Evolutionary conservation across 2,888 invertebrate species (phyloP).

Genomic region (Xylota segnis): DNA sequence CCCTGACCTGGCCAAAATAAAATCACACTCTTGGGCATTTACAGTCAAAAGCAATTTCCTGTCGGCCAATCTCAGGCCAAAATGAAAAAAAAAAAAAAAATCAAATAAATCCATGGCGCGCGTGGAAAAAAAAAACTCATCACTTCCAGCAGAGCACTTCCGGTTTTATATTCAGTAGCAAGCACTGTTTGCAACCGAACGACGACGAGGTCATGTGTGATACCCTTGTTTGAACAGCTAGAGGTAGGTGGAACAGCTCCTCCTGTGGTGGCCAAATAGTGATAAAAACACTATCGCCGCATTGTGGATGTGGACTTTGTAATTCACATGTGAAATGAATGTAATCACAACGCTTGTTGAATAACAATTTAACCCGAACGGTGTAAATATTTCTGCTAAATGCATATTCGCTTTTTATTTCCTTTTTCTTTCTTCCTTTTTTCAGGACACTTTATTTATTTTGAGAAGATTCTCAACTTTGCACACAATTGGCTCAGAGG

Average conservation of each 20-base stretch:
- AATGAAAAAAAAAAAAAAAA: neutral
- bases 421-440: neutral
- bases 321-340: neutral
- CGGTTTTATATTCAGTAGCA: slow-evolving; percentile 7
- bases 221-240: no score
- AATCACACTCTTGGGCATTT: neutral
- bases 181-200: neutral
- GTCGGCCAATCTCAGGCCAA: neutral
- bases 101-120: neutral
- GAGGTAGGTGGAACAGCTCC: no score
- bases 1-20: neutral
- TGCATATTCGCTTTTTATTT: no score
- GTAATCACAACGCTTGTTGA: neutral
- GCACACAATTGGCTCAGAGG: no score
- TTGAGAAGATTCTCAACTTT: neutral
- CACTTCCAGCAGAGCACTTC: neutral
- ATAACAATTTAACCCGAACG: neutral
- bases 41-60: neutral
- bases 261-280: neutral
- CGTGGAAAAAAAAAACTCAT: neutral
- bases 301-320: slow-evolving; percentile 4
- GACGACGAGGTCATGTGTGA: neutral
- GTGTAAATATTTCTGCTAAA: neutral
- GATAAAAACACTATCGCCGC: neutral
- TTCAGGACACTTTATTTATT: neutral